These are phyloP conservation scores for Myopa tessellatipennis DNA, from an alignment of 2,888 invertebrate genomes.

Conservation along the genomic window DNA sequence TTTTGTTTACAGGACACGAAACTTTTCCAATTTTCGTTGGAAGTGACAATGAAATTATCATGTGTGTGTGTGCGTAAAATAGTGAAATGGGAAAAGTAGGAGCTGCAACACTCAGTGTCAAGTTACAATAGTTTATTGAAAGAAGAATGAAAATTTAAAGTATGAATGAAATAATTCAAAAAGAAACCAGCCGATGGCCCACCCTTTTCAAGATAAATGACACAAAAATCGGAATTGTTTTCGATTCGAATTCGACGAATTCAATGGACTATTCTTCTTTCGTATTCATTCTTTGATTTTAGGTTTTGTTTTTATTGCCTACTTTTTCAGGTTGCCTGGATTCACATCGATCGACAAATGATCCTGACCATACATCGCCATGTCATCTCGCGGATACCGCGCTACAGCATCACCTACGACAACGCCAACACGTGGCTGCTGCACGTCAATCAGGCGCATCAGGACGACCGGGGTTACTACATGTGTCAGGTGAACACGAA, in stretches of 20 bases:
- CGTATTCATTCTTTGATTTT: too few species aligned
- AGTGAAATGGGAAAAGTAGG: neutral
- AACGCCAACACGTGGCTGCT: constrained; percentile 92
- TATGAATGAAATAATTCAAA: too few species aligned
- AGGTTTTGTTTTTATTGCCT: too few species aligned
- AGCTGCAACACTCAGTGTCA: neutral
- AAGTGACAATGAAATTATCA: constrained; percentile 50
- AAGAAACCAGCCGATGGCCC: too few species aligned
- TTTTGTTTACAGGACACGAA: constrained; percentile 47
- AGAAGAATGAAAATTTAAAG: neutral
- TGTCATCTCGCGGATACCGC: constrained; percentile 89
- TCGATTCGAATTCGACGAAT: too few species aligned
- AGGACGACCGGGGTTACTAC: constrained; percentile 86
- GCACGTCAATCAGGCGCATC: constrained; percentile 91
- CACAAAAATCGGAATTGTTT: too few species aligned
- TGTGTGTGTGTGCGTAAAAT: constrained; percentile 18
- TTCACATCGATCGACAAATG: constrained; percentile 94
- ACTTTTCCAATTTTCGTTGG: constrained; percentile 62
- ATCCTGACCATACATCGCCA: constrained; percentile 92
- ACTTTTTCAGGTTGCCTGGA: constrained; percentile 85
- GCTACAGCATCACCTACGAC: constrained; percentile 91
- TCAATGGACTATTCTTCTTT: too few species aligned
- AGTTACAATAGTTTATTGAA: neutral
- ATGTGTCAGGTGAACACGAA: constrained; percentile 80
- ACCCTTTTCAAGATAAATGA: too few species aligned